A percentile compares a stretch with the other conserved stretches of the same genome.
Conservation (phyloP, 1,140 invertebrate genomes). For the Carcinoscorpius rotundicauda region DNA sequence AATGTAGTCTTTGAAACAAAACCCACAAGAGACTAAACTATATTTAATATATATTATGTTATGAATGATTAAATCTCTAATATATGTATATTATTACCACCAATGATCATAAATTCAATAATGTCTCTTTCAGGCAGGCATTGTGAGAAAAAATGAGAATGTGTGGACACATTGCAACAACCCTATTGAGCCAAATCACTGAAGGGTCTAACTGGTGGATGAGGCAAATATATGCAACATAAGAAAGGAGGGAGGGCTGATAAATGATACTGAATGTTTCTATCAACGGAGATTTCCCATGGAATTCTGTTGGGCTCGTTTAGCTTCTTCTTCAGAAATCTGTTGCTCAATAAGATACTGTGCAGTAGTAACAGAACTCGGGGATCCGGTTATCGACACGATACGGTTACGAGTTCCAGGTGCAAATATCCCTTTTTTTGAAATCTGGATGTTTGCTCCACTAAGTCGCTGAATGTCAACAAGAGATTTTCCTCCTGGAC, state of each 20-base stretch:
- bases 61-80: no score
- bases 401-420: conserved; percentile 93
- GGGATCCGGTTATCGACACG: conserved; percentile 84
- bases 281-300: conserved; percentile 23
- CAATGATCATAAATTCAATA: no score
- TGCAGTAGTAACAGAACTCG: conserved; percentile 73
- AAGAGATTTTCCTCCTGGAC: conserved; percentile 85
- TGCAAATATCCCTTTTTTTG: conserved; percentile 93
- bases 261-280: conserved; percentile 5
- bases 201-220: neutral
- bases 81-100: no score
- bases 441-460: conserved; percentile 95
- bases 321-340: conserved; percentile 87
- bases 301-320: conserved; percentile 69
- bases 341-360: conserved; percentile 90
- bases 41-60: no score
- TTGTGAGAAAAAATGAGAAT: no score
- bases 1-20: no score
- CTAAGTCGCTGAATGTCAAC: conserved; percentile 94
- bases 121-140: no score
- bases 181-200: conserved; percentile 1
- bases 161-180: neutral
- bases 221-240: neutral
- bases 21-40: no score
- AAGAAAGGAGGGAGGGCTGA: conserved; percentile 5